Conservation (phyloP, 2,797 vertebrate species). For the Petrocephalus sullivani region DNA sequence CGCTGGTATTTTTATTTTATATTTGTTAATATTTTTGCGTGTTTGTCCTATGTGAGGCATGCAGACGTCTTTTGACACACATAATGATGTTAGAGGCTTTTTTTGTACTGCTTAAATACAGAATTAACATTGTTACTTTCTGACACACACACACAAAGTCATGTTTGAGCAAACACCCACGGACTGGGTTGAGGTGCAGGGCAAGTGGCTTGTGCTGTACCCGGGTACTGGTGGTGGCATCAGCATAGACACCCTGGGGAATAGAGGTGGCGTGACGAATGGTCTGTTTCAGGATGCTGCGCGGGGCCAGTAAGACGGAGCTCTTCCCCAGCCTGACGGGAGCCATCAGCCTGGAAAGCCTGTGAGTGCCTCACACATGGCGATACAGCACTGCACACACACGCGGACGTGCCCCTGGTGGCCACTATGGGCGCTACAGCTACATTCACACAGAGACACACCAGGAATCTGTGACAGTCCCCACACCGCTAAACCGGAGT, state of each 20-base stretch:
- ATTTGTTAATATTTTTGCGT: background rate
- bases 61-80: background rate
- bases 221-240: background rate
- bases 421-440: background rate
- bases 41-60: background rate
- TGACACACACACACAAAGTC: background rate
- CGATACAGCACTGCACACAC: background rate
- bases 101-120: background rate
- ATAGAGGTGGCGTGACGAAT: background rate
- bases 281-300: constrained; percentile 71
- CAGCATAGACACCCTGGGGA: background rate
- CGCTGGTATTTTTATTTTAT: background rate
- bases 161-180: background rate
- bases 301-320: constrained; percentile 85
- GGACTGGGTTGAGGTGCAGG: background rate
- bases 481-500: too few relatives aligned
- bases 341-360: constrained; percentile 83
- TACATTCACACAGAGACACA: background rate
- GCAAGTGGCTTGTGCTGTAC: background rate
- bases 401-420: background rate
- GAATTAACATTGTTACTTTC: background rate
- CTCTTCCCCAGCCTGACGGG: constrained; percentile 83
- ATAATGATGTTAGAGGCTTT: background rate
- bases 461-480: background rate
- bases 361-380: constrained; percentile 68